Percentiles rank a stretch among this genome's conserved stretches.
These are phyloP conservation scores for Blomia tropicalis DNA, from an alignment of 2,888 invertebrate genomes.

Conservation along the genomic window DNA sequence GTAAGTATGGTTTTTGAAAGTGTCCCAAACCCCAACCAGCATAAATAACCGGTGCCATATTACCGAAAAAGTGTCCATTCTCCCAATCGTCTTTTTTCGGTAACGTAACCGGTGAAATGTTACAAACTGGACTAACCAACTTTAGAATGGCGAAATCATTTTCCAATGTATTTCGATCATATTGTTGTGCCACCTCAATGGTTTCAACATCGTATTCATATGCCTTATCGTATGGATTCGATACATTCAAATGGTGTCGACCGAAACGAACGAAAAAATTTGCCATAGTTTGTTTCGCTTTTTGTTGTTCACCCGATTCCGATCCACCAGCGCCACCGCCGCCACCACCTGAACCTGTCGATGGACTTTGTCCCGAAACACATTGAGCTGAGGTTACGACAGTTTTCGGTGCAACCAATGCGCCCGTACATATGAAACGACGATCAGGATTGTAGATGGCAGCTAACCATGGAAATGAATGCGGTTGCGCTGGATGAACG, in stretches of 20 bases:
- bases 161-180: neutral
- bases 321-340: neutral
- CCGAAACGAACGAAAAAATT: constrained; percentile 18
- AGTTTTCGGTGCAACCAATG: constrained; percentile 18
- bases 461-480: constrained; percentile 17
- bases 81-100: constrained; percentile 17
- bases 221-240: constrained; percentile 4
- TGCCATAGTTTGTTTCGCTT: neutral
- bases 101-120: constrained; percentile 13
- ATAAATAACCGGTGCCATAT: neutral
- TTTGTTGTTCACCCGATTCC: neutral
- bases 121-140: constrained; percentile 14
- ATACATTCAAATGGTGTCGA: constrained; percentile 20
- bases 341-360: neutral
- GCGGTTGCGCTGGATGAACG: constrained; percentile 3
- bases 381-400: constrained; percentile 22
- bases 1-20: constrained; percentile 17
- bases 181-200: constrained; percentile 15
- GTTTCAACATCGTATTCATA: constrained; percentile 23
- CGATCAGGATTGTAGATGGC: constrained; percentile 19
- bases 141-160: constrained; percentile 20
- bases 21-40: constrained; percentile 19
- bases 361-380: neutral
- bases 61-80: neutral
- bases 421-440: constrained; percentile 13